These are phyloP conservation scores for Periophthalmus modestus DNA, from an alignment of 2,113 vertebrate genomes.

Conservation along the genomic window DNA sequence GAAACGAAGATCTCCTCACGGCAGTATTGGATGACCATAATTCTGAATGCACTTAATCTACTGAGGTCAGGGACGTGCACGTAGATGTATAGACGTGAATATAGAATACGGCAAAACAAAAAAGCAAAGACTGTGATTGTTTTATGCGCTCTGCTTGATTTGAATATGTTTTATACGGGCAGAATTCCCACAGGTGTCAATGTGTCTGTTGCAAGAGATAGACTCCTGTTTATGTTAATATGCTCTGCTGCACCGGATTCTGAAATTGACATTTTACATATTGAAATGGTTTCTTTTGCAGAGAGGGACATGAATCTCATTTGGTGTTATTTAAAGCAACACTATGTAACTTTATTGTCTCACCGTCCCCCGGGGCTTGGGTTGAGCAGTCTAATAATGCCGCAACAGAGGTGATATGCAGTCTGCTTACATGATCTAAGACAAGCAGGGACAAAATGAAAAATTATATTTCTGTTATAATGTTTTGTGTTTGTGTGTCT, in stretches of 20 bases:
- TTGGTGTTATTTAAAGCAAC: neutral
- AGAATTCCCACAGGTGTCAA: slow-evolving; percentile 50
- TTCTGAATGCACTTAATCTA: slow-evolving; percentile 61
- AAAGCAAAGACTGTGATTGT: slow-evolving; percentile 41
- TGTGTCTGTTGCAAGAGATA: slow-evolving; percentile 56
- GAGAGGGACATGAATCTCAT: slow-evolving; percentile 5
- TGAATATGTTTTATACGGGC: slow-evolving; percentile 51
- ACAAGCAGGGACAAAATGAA: too few relatives aligned
- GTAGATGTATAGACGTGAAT: slow-evolving; percentile 13
- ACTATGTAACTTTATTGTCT: neutral
- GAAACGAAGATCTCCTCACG: slow-evolving; percentile 45
- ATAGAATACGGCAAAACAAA: slow-evolving; percentile 33
- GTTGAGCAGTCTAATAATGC: neutral
- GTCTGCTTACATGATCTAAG: too few relatives aligned
- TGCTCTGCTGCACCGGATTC: slow-evolving; percentile 43
- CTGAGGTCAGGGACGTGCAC: slow-evolving; percentile 16
- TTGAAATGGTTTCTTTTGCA: slow-evolving; percentile 35
- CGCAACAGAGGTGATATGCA: too few relatives aligned
- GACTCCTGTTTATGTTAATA: slow-evolving; percentile 63
- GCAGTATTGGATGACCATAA: slow-evolving; percentile 41
- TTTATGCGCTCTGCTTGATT: slow-evolving; percentile 46
- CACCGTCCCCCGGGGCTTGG: neutral
- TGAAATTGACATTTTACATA: slow-evolving; percentile 63
- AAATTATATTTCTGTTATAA: too few relatives aligned
- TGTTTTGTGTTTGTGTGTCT: too few relatives aligned